Evolutionary conservation across 2,113 vertebrate genomes (phyloP), one percentile per base, ranked within the genome.

Genomic region (Albula goreensis): DNA sequence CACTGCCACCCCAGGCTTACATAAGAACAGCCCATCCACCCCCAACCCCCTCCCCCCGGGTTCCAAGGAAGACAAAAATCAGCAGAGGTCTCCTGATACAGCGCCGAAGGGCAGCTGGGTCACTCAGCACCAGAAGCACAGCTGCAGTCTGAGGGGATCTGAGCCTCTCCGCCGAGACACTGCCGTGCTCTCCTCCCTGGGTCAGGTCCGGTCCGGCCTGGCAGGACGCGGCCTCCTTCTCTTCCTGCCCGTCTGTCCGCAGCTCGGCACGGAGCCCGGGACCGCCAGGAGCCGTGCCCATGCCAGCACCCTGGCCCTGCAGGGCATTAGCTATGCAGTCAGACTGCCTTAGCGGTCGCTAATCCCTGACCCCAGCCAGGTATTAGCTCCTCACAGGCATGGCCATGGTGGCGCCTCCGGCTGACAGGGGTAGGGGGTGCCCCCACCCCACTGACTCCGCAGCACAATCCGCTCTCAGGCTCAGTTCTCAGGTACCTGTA

Each of bases 51-150:
- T 56, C 53, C 53, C 53, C 53, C 53, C 2, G 53, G 53, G 7
- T 82, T 53, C 19, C 11, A 53, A 11, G 6, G 52, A 60, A 41
- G 56, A 41, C 9, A 13, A 25, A 53, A 17, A 83, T 7, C 50
- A 41, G n/a, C 9, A 22, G 78, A 25, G 84, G 48, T 85, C 25
- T 78, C 41, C 51, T n/a, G 84, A 78, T 13, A 85, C 49, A 13
- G 31, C 79, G 70, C 83, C 52, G 74, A 78, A 74, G 9, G 50
- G 25, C 31, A 8, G 9, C 22, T 10, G 19, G 52, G 22, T 70
- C 74, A 49, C 52, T 57, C n/a, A 57, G 60, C 48, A 85, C 50
- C 19, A 60, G 77, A 52, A 52, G 19, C 31, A 19, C 81, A 83
- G 52, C 81, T 83, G 49, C 31, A 25, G n/a, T 48, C 31, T 41